A percentile compares a stretch with the other conserved stretches of the same genome.
These are phyloP conservation scores for Punctoribates punctum DNA, from an alignment of 2,888 invertebrate genomes.

Conservation along the genomic window DNA sequence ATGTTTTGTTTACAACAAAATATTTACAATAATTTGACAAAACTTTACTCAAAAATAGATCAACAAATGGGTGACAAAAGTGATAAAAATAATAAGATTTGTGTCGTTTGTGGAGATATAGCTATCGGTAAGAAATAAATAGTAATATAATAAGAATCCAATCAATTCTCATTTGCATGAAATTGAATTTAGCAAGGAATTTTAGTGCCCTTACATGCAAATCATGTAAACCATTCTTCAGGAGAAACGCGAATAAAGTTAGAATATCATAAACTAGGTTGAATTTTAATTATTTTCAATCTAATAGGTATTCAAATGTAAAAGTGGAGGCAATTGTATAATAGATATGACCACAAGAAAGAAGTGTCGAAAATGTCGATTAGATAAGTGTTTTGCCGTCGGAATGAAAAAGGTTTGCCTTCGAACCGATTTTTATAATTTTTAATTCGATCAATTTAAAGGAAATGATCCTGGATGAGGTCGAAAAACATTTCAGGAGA, in stretches of 20 bases:
- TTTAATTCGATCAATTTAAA: background rate
- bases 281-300: too few relatives aligned
- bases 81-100: too few relatives aligned
- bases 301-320: background rate
- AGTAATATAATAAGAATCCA: too few relatives aligned
- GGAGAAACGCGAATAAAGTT: background rate
- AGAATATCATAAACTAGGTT: background rate
- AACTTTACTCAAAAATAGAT: too few relatives aligned
- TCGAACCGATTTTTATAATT: too few relatives aligned
- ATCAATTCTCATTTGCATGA: too few relatives aligned
- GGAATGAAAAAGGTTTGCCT: background rate
- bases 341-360: background rate
- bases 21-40: too few relatives aligned
- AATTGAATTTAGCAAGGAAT: background rate
- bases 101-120: too few relatives aligned
- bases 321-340: background rate
- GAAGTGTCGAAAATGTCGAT: background rate
- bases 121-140: too few relatives aligned
- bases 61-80: too few relatives aligned
- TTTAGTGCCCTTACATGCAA: background rate
- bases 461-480: background rate
- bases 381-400: background rate
- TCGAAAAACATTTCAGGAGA: background rate
- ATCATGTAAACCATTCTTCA: conserved; percentile 4
- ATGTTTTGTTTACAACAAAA: too few relatives aligned